Base-by-base conservation (phyloP, 2,113 vertebrate genomes). In the Microtus richardsoni region DNA sequence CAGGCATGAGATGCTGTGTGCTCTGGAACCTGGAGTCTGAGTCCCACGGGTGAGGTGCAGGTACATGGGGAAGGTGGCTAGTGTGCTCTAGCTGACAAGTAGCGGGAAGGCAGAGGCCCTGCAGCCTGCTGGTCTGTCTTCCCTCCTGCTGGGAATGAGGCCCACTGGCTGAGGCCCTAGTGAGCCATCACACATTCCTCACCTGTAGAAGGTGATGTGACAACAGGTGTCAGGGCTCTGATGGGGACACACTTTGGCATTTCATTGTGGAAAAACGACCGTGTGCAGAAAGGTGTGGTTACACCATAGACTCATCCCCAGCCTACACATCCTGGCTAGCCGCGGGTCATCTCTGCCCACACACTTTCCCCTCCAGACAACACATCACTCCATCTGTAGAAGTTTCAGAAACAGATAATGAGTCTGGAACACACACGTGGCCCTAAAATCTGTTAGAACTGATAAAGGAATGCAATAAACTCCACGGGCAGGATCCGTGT, bases 221-320 rank as follows among this genome's bases (percentile, higher is more conserved):
- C 62, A 47, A 16, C 39, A 47, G 39, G 83, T 36, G 41, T 44
- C 83, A 68, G 41, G 30, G 82, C 28, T 44, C 39, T 0, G 4
- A 7, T 33, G 26, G 39, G 41, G 41, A 68, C 4, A 17, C 5
- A 36, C 39, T 13, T 33, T 47, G 11, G 16, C 66, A 7, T 84
- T 88, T 88, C 47, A 2, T 5, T 41, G 12, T 41, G 64, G 93
- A 60, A 79, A 84, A 80, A 11, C 5, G 36, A 36, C 14, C 0
- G 0, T 4, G 41, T 3, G 22, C 7, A 2, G 0, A 68, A 2
- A 0, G 12, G 6, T 22, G 0, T 1, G 58, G 1, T 39, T 30
- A 4, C 39, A 0, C 22, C 44, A 1, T 1, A 0, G 5, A 10
- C 78, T 44, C 71, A 4, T 2, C 16, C 26, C 2, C 1, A 36